A percentile compares a stretch with the other conserved stretches of the same genome.
Conservation (phyloP, 2,888 invertebrate species). For the Sympetrum striolatum region DNA sequence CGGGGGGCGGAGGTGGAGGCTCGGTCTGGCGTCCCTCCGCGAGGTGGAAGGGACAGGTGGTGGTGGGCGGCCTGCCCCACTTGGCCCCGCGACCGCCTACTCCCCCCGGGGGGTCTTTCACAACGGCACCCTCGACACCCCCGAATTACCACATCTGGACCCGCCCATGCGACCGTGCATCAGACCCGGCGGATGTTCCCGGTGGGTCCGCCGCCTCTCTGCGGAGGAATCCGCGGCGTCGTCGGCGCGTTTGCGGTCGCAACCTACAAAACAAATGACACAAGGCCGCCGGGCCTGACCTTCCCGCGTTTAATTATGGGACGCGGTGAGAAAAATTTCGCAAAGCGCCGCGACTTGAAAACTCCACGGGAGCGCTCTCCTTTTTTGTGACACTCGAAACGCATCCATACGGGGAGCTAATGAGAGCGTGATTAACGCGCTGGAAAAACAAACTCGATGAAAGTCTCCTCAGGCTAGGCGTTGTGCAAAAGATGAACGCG, state of each 20-base stretch:
- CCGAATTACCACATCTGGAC: background rate
- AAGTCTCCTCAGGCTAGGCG: no score
- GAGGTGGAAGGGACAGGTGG: background rate
- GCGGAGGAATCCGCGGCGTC: background rate
- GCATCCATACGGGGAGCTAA: no score
- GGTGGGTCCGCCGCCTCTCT: background rate
- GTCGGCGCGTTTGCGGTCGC: background rate
- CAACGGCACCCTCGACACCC: background rate
- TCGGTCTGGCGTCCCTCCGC: background rate
- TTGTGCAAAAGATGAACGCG: no score
- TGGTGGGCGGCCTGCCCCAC: conserved; percentile 16
- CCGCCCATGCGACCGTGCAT: background rate
- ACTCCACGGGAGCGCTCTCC: no score
- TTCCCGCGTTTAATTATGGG: background rate
- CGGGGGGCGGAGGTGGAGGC: background rate
- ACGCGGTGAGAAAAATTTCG: background rate
- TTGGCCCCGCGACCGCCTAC: background rate
- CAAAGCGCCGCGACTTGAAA: no score
- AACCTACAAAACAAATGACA: background rate
- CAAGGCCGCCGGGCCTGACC: background rate
- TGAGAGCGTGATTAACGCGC: no score
- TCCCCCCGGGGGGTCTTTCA: background rate
- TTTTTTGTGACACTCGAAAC: no score
- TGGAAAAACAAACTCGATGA: no score
- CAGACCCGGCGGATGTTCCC: background rate